Conservation (phyloP, 2,113 vertebrate species). For the Syngnathus scovelli region DNA sequence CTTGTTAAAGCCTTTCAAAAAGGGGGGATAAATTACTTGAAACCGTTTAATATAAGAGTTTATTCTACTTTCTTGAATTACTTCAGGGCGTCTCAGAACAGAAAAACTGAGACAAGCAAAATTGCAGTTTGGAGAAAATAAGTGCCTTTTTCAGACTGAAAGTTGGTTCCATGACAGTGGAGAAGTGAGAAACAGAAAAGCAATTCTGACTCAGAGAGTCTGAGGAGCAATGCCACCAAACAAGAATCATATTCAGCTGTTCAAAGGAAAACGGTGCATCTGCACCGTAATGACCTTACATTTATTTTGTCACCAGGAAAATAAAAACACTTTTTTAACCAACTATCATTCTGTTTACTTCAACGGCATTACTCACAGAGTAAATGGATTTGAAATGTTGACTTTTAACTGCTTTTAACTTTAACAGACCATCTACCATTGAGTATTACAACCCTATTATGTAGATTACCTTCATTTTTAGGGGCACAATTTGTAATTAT, state of each 20-base stretch:
- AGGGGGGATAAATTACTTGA: constrained; percentile 13
- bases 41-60: constrained; percentile 29
- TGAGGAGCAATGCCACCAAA: background rate
- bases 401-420: background rate
- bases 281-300: background rate
- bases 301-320: background rate
- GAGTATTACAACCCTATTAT: background rate
- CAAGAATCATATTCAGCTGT: background rate
- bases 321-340: background rate
- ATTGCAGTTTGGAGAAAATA: constrained; percentile 3
- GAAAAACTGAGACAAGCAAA: constrained; percentile 6
- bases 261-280: background rate
- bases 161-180: background rate
- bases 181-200: constrained; percentile 6
- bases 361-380: background rate
- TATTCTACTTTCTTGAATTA: constrained; percentile 6
- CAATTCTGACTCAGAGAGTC: constrained; percentile 12
- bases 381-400: background rate
- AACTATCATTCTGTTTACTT: background rate
- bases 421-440: background rate
- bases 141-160: constrained; percentile 1
- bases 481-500: too few species aligned
- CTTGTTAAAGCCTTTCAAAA: constrained; percentile 16
- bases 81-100: background rate
- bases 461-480: background rate